Evolutionary conservation across 2,888 invertebrate species (phyloP).

Genomic region (Agonum fuliginosum): DNA sequence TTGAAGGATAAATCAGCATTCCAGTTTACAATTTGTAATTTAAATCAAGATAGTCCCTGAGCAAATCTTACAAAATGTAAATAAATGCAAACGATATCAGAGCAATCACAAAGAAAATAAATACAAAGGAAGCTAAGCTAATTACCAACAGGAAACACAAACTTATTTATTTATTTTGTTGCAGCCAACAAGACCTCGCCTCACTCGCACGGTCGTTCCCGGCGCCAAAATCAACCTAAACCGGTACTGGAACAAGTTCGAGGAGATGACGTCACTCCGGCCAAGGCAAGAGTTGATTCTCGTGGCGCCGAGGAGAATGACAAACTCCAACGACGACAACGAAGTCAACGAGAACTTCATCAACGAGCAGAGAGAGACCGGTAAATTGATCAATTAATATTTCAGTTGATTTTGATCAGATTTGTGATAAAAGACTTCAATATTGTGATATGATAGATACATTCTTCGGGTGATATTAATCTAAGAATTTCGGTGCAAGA

Average conservation of each 20-base stretch:
- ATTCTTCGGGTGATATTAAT: neutral
- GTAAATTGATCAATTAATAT: slow-evolving; percentile 69
- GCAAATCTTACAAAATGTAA: no score
- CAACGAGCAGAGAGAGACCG: slow-evolving; percentile 77
- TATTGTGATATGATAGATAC: neutral
- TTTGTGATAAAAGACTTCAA: neutral
- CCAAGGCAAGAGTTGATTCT: slow-evolving; percentile 72
- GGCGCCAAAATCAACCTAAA: slow-evolving; percentile 79
- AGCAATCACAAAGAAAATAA: no score
- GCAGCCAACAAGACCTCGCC: slow-evolving; percentile 76
- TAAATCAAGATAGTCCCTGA: no score
- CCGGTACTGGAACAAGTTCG: slow-evolving; percentile 80
- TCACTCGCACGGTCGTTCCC: slow-evolving; percentile 76
- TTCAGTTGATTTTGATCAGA: neutral
- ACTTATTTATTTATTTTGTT: slow-evolving; percentile 67
- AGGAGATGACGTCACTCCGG: slow-evolving; percentile 73
- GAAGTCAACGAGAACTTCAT: slow-evolving; percentile 77
- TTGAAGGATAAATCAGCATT: no score
- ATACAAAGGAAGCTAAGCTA: neutral
- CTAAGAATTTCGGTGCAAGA: no score
- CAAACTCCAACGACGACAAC: slow-evolving; percentile 69
- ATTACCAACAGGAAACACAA: neutral
- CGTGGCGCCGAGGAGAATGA: slow-evolving; percentile 73
- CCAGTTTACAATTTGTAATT: no score
- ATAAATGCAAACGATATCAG: no score